phyloP scores from a whole-genome alignment of 2,797 vertebrate species.

The Erpetoichthys calabaricus region DNA sequence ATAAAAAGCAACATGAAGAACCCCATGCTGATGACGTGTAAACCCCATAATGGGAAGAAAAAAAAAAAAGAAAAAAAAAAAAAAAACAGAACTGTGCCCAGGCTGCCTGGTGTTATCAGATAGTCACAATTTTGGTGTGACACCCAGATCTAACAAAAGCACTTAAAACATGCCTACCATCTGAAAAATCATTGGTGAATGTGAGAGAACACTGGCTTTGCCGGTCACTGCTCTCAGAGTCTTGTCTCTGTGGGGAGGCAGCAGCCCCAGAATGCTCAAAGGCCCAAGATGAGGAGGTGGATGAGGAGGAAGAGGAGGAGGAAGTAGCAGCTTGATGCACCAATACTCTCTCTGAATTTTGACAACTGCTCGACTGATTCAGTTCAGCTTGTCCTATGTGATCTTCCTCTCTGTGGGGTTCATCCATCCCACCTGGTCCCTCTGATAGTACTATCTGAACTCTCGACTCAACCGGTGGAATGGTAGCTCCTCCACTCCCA shows the following conservation, averaged over 20 bases:
- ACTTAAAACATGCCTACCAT: slow-evolving; percentile 49
- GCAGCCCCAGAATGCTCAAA: slow-evolving; percentile 46
- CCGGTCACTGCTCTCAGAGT: slow-evolving; percentile 67
- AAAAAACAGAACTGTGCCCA: too few relatives aligned
- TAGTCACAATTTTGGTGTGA: too few relatives aligned
- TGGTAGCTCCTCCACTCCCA: slow-evolving; percentile 54
- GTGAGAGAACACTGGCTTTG: slow-evolving; percentile 73
- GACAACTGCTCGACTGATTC: slow-evolving; percentile 39
- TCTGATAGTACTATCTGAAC: slow-evolving; percentile 79
- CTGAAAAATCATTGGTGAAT: slow-evolving; percentile 77
- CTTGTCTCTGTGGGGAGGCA: slow-evolving; percentile 49
- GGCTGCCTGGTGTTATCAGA: too few relatives aligned
- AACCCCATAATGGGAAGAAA: too few relatives aligned
- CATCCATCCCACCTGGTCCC: slow-evolving; percentile 42
- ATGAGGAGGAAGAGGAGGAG: slow-evolving; percentile 42
- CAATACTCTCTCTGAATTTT: slow-evolving; percentile 69
- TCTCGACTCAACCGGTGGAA: slow-evolving; percentile 58
- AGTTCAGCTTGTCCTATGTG: slow-evolving; percentile 59
- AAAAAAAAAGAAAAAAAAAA: too few relatives aligned
- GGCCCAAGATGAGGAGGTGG: slow-evolving; percentile 36
- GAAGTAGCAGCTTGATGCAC: slow-evolving; percentile 62
- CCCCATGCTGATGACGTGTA: too few relatives aligned
- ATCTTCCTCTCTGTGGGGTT: slow-evolving; percentile 45
- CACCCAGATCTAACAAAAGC: too few relatives aligned
- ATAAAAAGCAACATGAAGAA: too few relatives aligned